These are phyloP conservation scores for Calameuta pallipes DNA, from an alignment of 2,888 invertebrate species.

Conservation along the genomic window DNA sequence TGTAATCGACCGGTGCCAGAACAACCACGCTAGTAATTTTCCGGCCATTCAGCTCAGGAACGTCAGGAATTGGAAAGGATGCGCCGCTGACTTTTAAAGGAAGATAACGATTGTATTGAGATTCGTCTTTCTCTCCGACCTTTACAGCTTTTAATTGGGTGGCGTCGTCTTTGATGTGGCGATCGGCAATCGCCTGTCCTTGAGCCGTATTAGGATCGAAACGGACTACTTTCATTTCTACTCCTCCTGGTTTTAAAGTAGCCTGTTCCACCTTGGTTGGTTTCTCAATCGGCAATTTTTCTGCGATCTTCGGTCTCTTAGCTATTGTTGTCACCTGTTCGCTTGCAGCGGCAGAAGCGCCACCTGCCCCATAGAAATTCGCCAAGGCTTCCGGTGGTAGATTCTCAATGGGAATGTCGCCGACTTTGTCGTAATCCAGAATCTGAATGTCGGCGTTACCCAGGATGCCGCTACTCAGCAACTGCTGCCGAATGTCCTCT, in stretches of 20 bases:
- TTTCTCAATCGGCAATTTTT: conserved; percentile 15
- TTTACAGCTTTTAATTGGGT: conserved; percentile 81
- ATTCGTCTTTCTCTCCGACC: conserved; percentile 67
- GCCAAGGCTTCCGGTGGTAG: conserved; percentile 87
- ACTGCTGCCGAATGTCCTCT: conserved; percentile 84
- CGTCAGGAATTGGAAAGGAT: conserved; percentile 86
- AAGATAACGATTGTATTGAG: conserved; percentile 84
- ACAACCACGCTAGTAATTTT: conserved; percentile 88
- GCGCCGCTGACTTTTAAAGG: conserved; percentile 87
- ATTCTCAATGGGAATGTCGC: conserved; percentile 85
- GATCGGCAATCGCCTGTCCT: conserved; percentile 77
- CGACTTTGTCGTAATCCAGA: conserved; percentile 88
- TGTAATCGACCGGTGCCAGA: conserved; percentile 83
- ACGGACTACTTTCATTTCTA: conserved; percentile 88
- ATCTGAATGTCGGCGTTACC: conserved; percentile 90
- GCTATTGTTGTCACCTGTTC: conserved; percentile 77
- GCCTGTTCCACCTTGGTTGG: conserved; percentile 58
- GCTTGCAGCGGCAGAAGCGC: conserved; percentile 78
- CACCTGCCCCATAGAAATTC: conserved; percentile 88
- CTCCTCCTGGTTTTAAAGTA: conserved; percentile 69
- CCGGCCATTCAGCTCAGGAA: conserved; percentile 78
- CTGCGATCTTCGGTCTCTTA: conserved; percentile 54
- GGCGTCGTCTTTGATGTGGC: conserved; percentile 79
- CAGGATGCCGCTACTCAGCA: conserved; percentile 86
- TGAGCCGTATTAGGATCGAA: conserved; percentile 81